Evolutionary conservation across 2,888 invertebrate genomes (phyloP).

Genomic region (Xanthorhoe spadicearia): DNA sequence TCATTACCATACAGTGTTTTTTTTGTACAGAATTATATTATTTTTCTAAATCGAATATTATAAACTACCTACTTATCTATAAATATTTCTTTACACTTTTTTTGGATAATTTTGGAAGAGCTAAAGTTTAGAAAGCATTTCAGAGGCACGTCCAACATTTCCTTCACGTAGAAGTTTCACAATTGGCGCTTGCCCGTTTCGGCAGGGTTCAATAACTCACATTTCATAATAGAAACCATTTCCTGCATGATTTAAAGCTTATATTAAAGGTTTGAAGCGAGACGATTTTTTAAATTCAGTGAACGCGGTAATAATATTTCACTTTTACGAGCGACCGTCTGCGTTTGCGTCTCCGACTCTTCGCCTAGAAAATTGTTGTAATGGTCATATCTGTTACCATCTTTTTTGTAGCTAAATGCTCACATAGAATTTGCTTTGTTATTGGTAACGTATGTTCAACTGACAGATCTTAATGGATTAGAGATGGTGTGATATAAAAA

Average conservation of each 20-base stretch:
- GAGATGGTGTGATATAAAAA: no score
- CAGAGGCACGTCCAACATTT: background rate
- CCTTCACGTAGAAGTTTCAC: background rate
- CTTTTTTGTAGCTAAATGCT: constrained; percentile 57
- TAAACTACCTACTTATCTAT: no score
- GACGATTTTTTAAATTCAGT: constrained; percentile 79
- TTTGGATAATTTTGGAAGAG: no score
- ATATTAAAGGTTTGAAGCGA: constrained; percentile 59
- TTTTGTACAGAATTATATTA: no score
- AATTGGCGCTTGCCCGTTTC: constrained; percentile 15
- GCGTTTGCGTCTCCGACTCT: constrained; percentile 70
- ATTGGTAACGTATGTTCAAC: no score
- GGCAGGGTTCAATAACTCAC: constrained; percentile 35
- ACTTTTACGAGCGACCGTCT: constrained; percentile 80
- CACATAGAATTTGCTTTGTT: constrained; percentile 24
- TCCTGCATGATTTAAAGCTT: constrained; percentile 60
- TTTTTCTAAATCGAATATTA: no score
- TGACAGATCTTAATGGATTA: no score
- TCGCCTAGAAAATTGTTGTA: constrained; percentile 72
- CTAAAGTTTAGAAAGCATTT: background rate
- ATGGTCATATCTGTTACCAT: constrained; percentile 69
- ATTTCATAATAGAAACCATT: constrained; percentile 48
- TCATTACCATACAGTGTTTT: no score
- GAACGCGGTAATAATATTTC: constrained; percentile 79
- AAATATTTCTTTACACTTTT: no score